phyloP scores from a whole-genome alignment of 2,113 vertebrate species.

The Melanerpes aurifrons region DNA sequence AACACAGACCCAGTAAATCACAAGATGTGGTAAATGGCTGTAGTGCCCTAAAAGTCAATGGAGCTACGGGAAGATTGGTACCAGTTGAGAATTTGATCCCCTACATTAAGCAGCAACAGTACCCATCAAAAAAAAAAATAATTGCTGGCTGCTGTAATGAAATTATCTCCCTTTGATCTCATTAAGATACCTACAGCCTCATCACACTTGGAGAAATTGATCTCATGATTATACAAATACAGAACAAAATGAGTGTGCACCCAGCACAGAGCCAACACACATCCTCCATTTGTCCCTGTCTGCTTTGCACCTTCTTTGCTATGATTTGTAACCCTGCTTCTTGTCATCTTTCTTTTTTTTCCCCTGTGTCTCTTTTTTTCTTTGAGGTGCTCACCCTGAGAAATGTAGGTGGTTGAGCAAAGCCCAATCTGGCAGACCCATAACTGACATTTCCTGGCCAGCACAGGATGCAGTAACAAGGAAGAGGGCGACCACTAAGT shows the following conservation, averaged over 20 bases:
- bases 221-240: neutral
- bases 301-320: neutral
- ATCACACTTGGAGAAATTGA: neutral
- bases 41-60: neutral
- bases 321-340: neutral
- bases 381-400: fast-evolving
- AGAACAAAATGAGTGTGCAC: neutral
- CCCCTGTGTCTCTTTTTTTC: neutral
- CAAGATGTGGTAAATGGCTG: neutral
- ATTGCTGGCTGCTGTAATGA: neutral
- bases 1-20: neutral
- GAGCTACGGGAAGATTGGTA: neutral
- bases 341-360: neutral
- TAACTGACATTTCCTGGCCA: neutral
- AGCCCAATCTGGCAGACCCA: neutral
- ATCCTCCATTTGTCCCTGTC: neutral
- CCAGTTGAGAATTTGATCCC: neutral
- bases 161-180: neutral
- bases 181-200: neutral
- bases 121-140: neutral
- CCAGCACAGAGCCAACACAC: neutral
- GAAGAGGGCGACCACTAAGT: fast-evolving
- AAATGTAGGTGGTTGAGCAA: neutral
- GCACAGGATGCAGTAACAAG: neutral
- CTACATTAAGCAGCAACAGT: neutral